Base-by-base conservation (phyloP, 2,797 vertebrate species). In the Tenualosa ilisha region DNA sequence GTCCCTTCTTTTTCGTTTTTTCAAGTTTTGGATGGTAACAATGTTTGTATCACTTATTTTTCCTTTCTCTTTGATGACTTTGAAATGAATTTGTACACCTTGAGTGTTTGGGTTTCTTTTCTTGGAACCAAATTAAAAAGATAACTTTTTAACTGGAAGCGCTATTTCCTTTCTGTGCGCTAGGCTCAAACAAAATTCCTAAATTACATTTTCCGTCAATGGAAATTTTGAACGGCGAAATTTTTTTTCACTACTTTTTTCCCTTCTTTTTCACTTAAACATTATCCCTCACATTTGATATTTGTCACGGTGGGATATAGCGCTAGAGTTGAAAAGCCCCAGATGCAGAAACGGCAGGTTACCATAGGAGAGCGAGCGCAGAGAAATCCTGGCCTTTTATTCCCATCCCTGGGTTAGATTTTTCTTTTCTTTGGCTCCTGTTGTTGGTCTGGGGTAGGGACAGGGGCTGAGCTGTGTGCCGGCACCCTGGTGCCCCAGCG, bases 291-390 rank as follows among this genome's bases (percentile, higher is more conserved):
- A 40, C 88, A 82, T 26, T 0, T 81, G 83, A 83, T 88, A 9
- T 85, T 82, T 68, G 2, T 89, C 89, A 91, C 91, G 40, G 86
- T 85, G 7, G 87, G 88, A 84, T 86, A 92, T 91, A 46, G 84
- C 89, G 86, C 91, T 91, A 91, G 82, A 93, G 91, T 91, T 95
- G 91, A 94, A 94, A 94, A 91, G 92, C 94, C 83, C 94, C 93
- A 95, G 94, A 93, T 94, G 90, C 90, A 91, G 90, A 94, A 96
- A 96, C 96, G 94, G 92, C 95, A 96, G 95, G 96, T 96, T 96
- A 95, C 95, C 92, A 93, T 91, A 95, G 95, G 94, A 96, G 96
- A 93, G 68, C 43, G 94, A 93, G 91, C 89, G 92, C 89, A 89
- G 90, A 96, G 93, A 92, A 93, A 93, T 91, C 93, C 89, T 92